Conservation (phyloP, 2,888 invertebrate species). For the Frankliniella fusca region DNA sequence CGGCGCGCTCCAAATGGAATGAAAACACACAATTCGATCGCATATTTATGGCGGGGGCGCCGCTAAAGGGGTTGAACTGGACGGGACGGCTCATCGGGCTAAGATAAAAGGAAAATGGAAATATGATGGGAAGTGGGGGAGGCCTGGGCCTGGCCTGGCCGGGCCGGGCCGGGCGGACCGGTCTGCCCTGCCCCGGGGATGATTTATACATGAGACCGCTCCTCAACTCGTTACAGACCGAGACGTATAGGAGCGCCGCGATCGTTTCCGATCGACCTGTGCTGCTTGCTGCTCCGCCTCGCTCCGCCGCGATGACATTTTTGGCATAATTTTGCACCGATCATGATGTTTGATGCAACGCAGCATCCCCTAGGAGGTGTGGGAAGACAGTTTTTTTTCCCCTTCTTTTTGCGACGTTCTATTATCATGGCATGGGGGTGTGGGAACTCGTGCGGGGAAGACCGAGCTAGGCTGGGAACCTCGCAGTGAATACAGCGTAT, state of each 20-base stretch:
- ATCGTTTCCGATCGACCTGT: background rate
- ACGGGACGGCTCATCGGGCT: background rate
- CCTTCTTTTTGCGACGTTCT: too few relatives aligned
- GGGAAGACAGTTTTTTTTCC: too few relatives aligned
- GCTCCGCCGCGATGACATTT: too few relatives aligned
- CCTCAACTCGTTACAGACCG: background rate
- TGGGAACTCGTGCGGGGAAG: too few relatives aligned
- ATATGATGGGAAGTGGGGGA: constrained; percentile 8
- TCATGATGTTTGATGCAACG: too few relatives aligned
- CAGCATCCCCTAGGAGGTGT: too few relatives aligned
- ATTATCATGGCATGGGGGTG: too few relatives aligned
- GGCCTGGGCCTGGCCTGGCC: background rate
- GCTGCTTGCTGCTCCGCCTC: too few relatives aligned
- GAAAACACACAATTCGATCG: background rate
- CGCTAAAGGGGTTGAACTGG: background rate
- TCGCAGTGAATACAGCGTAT: too few relatives aligned
- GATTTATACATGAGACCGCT: background rate
- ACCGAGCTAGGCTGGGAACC: too few relatives aligned
- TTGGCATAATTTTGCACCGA: too few relatives aligned
- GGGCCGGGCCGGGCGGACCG: background rate
- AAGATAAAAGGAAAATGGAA: constrained; percentile 24
- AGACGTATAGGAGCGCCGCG: background rate
- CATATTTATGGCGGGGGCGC: background rate
- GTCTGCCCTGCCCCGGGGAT: background rate
- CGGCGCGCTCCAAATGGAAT: background rate